Evolutionary conservation across 2,888 invertebrate genomes (phyloP).

Genomic region (Cantharis rustica): DNA sequence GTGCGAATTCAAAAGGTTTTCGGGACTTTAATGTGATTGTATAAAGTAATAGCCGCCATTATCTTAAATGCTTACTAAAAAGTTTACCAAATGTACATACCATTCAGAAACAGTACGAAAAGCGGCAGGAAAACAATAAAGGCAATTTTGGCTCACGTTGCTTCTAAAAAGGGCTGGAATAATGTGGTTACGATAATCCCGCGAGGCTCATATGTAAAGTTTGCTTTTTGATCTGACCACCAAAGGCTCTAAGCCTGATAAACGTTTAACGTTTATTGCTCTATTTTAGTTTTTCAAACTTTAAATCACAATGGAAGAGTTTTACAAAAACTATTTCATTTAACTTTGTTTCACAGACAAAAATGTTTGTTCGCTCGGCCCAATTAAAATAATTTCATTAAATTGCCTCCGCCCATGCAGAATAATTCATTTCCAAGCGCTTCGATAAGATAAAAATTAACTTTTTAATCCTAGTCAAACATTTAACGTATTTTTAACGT

Average conservation of each 20-base stretch:
- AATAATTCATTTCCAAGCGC: not conserved
- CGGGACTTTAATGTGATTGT: constrained; percentile 22
- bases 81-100: constrained; percentile 17
- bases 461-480: too few species aligned
- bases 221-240: constrained; percentile 18
- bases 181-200: constrained; percentile 6
- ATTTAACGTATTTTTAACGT: not conserved
- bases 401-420: not conserved
- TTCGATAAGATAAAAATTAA: not conserved
- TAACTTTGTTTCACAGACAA: not conserved
- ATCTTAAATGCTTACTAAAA: constrained; percentile 26
- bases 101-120: not conserved
- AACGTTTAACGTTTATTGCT: constrained; percentile 1
- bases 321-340: not conserved
- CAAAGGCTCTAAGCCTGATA: not conserved
- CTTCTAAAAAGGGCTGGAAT: constrained; percentile 6
- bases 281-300: not conserved
- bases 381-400: not conserved
- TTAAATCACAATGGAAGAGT: not conserved
- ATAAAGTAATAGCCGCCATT: constrained; percentile 28
- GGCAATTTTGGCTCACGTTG: constrained; percentile 1
- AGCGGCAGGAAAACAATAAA: not conserved
- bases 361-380: not conserved
- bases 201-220: constrained; percentile 13
- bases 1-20: constrained; percentile 12